Evolutionary conservation across 2,113 vertebrate species (phyloP), one percentile per base, ranked within the genome.

Genomic region (Cephalophus harveyi): DNA sequence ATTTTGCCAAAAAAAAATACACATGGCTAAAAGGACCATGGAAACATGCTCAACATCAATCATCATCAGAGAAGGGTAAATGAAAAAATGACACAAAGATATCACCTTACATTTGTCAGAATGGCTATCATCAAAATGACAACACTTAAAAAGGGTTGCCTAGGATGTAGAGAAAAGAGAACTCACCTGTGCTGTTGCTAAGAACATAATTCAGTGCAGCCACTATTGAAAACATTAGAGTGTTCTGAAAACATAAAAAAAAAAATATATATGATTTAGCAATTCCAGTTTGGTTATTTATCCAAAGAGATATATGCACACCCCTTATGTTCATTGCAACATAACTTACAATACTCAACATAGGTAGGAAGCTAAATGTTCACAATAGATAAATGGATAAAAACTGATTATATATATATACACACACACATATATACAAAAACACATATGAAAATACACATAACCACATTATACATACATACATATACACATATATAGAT

Each of bases 401-500:
- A 79, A 79, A 79, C 17, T 71, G 4, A 16, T 48, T 25, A 0
- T 43, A 27, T 15, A 76, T 9, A 76, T 23, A 76, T 7, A 40
- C 16, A 43, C 23, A 76, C 7, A 40, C 16, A 43, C 14, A 76
- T 12, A 15, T 46, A 40, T 0, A 71, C 17, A 74, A 2, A 43
- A 6, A 43, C 6, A 76, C 7, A 71, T 6, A 71, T 23, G n/a
- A 40, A 74, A 74, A 23, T 74, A 40, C 19, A 40, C 67, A 40
- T 71, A 71, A 71, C 23, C 67, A 71, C n/a, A 40, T 71, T 43
- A 43, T 46, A 46, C 6, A 27, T 46, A 28, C 40, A 78, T 50
- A 50, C 50, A 50, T 50, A 50, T 4, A 14, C 14, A 50, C 14
- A 0, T 43, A 27, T 15, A 76, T 9, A 76, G 1, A 74, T 0